phyloP scores from a whole-genome alignment of 2,888 invertebrate species.

The Drosophila emarginata region DNA sequence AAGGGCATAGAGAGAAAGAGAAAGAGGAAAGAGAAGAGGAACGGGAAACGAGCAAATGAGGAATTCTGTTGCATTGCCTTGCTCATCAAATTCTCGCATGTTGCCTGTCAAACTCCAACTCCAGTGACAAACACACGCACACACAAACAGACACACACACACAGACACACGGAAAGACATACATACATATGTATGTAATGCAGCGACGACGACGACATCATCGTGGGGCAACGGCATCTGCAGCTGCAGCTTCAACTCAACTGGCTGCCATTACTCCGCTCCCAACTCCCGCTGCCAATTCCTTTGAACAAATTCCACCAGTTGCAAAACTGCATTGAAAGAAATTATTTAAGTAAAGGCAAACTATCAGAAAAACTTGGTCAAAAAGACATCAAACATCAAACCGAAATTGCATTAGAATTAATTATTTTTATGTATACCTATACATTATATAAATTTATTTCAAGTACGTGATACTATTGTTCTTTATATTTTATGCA shows the following conservation, averaged over 20 bases:
- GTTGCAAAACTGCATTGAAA: slow-evolving; percentile 50
- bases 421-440: no score
- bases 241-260: slow-evolving; percentile 51
- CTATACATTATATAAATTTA: no score
- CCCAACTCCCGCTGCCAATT: slow-evolving; percentile 49
- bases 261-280: not conserved
- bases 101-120: slow-evolving; percentile 79
- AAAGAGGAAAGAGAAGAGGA: not conserved
- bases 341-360: slow-evolving; percentile 2
- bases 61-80: slow-evolving; percentile 49
- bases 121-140: slow-evolving; percentile 70
- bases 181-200: slow-evolving; percentile 7
- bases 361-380: not conserved
- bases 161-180: slow-evolving; percentile 52
- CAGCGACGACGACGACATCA: slow-evolving; percentile 11
- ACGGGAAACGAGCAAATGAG: slow-evolving; percentile 2
- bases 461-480: no score
- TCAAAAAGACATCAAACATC: no score
- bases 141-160: slow-evolving; percentile 14
- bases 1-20: not conserved
- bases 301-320: slow-evolving; percentile 74
- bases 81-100: slow-evolving; percentile 82
- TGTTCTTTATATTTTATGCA: no score
- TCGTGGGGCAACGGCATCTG: slow-evolving; percentile 50
- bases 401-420: no score